Base-by-base conservation (phyloP, 2,113 vertebrate species). In the Tyto alba region DNA sequence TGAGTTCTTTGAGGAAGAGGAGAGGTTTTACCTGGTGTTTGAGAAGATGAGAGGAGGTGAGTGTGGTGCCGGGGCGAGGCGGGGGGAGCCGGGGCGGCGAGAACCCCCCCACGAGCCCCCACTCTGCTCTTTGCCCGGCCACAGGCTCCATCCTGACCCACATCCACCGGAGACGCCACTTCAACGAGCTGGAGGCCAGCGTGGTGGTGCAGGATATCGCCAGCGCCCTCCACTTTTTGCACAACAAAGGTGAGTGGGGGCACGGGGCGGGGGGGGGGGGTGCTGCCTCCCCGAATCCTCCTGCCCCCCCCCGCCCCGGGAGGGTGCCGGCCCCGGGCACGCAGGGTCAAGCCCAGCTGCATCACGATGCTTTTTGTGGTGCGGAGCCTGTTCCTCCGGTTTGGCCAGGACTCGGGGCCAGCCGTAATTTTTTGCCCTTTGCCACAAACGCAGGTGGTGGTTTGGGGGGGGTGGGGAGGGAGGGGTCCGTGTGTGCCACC, bases 1-100 rank as follows among this genome's bases (percentile, higher is more conserved):
- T 0, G 99, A 99, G 96, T 99, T 99, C 97, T 99, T 99, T 14
- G 99, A 99, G 96, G 99, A 99, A 89, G 99, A 99, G 88, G 99
- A 99, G 60, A 99, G 99, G 88, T 99, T 99, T 98, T 99, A 99
- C 97, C 98, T 99, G 96, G 99, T 99, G 96, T 99, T 99, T 94
- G 99, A 99, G 95, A 99, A 99, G 98, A 99, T 99, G 95, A 97
- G 99, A 89, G 99, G 99, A 96, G 99, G 99, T 99, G 68, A 34
- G 98, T 93, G 26, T 3, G 3, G 30, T 21, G 25, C 20, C 0
- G 0, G 38, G 41, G 68, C 23, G n/a, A 16, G 11, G 21, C 0
- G 0, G 8, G 40, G 40, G n/a, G 8, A 34, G 4, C 11, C 3
- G 25, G 23, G 68, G 11, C 0, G 2, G 8, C 26, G 21, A 25